Conservation (phyloP, 1,140 invertebrate genomes). For the Tetranychus urticae region DNA sequence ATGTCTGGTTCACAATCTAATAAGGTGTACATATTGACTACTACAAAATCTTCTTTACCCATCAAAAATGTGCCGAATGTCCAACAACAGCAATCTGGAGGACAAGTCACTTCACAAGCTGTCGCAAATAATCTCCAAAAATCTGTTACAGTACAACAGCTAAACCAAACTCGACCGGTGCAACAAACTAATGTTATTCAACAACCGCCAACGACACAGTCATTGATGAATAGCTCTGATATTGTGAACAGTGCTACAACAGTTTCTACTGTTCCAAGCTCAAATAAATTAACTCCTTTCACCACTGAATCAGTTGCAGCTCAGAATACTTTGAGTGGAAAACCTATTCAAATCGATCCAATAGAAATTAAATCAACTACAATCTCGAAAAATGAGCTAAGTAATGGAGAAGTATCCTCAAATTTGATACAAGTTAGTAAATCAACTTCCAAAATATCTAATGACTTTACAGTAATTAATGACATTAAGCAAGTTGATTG, state of each 20-base stretch:
- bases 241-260: background rate
- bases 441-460: no score
- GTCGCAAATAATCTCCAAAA: background rate
- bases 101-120: no score
- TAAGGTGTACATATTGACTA: conserved; percentile 18
- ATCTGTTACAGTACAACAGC: background rate
- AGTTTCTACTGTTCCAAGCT: background rate
- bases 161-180: background rate
- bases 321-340: background rate
- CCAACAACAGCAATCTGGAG: conserved; percentile 17
- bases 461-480: no score
- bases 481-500: background rate
- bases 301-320: background rate
- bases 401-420: background rate
- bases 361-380: background rate
- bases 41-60: conserved; percentile 20
- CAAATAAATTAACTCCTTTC: background rate
- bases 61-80: conserved; percentile 15
- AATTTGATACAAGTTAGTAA: no score
- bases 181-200: background rate
- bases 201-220: background rate
- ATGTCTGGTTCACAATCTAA: background rate
- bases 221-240: background rate
- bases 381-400: background rate
- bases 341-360: background rate